Percentiles rank a stretch among this genome's conserved stretches.
Conservation (phyloP, 1,140 invertebrate genomes). For the Cephus cinctus region DNA sequence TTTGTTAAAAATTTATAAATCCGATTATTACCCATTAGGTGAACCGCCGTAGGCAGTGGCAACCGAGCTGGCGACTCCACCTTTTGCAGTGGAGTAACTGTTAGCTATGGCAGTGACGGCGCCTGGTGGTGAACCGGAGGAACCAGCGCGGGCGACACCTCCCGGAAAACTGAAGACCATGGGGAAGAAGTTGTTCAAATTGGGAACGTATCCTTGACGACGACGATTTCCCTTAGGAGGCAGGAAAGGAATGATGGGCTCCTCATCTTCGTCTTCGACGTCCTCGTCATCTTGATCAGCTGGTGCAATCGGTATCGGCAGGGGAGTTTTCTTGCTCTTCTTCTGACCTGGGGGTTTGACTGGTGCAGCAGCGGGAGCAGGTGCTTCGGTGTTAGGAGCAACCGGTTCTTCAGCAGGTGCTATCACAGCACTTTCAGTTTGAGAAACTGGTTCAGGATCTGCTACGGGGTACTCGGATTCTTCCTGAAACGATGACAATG, state of each 20-base stretch:
- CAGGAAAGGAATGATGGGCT: slow-evolving; percentile 21
- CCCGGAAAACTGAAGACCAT: slow-evolving; percentile 49
- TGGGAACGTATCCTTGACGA: slow-evolving; percentile 27
- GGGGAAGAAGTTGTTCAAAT: slow-evolving; percentile 47
- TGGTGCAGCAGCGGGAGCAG: too few species aligned
- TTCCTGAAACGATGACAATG: background rate
- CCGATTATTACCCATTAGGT: slow-evolving; percentile 31
- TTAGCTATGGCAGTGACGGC: slow-evolving; percentile 56
- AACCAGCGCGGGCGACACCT: slow-evolving; percentile 23
- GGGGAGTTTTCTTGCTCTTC: slow-evolving; percentile 6
- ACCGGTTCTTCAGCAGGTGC: background rate
- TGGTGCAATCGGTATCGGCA: background rate
- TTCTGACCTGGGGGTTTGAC: slow-evolving; percentile 3
- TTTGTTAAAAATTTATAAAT: slow-evolving; percentile 8
- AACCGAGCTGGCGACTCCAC: slow-evolving; percentile 56
- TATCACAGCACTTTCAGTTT: background rate
- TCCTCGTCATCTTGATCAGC: slow-evolving; percentile 28
- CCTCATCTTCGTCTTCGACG: slow-evolving; percentile 36
- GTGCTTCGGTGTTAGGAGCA: background rate
- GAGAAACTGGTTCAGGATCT: background rate
- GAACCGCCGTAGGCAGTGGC: slow-evolving; percentile 55
- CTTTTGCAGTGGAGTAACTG: slow-evolving; percentile 55
- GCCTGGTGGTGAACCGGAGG: slow-evolving; percentile 33
- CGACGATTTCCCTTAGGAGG: slow-evolving; percentile 36
- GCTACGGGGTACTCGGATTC: background rate